Conservation (phyloP, 2,113 vertebrate species). For the Zingel zingel region DNA sequence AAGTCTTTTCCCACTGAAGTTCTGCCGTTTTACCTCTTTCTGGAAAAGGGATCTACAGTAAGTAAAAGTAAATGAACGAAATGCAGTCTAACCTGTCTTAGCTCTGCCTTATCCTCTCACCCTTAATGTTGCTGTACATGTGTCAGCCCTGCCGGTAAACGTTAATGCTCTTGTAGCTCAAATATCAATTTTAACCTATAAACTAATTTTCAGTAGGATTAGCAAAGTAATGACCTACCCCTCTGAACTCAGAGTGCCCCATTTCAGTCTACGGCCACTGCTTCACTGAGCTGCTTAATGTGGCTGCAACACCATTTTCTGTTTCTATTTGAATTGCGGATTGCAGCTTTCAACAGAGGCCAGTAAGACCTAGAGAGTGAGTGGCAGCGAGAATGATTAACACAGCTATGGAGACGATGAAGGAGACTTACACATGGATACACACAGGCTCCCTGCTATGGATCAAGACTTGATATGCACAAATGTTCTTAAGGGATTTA, state of each 20-base stretch:
- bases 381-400: constrained; percentile 79
- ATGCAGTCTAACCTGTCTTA: constrained; percentile 3
- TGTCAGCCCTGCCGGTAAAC: not conserved
- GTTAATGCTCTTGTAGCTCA: constrained; percentile 20
- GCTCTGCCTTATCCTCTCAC: not conserved
- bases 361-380: constrained; percentile 77
- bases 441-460: constrained; percentile 61
- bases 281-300: constrained; percentile 63
- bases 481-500: constrained; percentile 79
- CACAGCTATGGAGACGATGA: constrained; percentile 66
- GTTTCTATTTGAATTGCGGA: constrained; percentile 65
- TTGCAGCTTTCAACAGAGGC: constrained; percentile 64
- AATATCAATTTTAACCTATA: constrained; percentile 65
- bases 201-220: constrained; percentile 62
- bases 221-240: constrained; percentile 55
- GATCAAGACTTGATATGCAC: constrained; percentile 70
- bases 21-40: constrained; percentile 6
- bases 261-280: constrained; percentile 46
- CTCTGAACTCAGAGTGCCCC: constrained; percentile 50
- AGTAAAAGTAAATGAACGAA: constrained; percentile 6
- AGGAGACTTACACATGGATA: constrained; percentile 73
- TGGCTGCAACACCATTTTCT: constrained; percentile 56
- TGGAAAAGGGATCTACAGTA: not conserved
- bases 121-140: constrained; percentile 10
- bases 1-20: constrained; percentile 8